A percentile compares a stretch with the other conserved stretches of the same genome.
Conservation (phyloP, 1,140 invertebrate genomes). For the Pseudomyrmex dendroicus region DNA sequence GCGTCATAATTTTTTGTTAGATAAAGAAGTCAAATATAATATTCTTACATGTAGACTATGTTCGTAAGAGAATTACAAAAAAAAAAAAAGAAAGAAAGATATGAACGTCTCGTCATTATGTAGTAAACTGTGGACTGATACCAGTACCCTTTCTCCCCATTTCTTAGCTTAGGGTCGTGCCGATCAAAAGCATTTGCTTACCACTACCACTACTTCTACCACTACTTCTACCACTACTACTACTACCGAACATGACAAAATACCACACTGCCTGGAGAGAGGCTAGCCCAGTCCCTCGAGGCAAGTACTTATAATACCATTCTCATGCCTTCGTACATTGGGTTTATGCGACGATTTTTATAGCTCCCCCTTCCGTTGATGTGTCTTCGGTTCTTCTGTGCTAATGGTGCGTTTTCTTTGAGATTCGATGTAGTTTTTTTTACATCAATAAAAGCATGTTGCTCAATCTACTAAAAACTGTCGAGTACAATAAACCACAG, state of each 20-base stretch:
- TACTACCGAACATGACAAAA: conserved; percentile 86
- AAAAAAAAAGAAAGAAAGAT: conserved; percentile 68
- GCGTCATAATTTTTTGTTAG: conserved; percentile 58
- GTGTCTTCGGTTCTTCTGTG: conserved; percentile 71
- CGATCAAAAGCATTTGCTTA: conserved; percentile 85
- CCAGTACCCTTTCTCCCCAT: conserved; percentile 85
- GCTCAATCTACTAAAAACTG: conserved; percentile 59
- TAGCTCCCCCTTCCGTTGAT: conserved; percentile 75
- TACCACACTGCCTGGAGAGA: conserved; percentile 85
- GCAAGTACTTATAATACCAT: conserved; percentile 84
- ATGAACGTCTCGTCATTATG: conserved; percentile 72
- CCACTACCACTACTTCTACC: conserved; percentile 84
- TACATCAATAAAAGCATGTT: conserved; percentile 76
- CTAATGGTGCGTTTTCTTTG: conserved; percentile 69
- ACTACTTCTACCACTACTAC: conserved; percentile 84
- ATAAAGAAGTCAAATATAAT: conserved; percentile 66
- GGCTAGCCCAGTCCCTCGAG: conserved; percentile 85
- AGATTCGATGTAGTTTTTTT: conserved; percentile 63
- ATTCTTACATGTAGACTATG: conserved; percentile 64
- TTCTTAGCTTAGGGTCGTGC: conserved; percentile 86
- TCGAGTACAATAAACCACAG: background rate
- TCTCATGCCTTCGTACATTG: conserved; percentile 79
- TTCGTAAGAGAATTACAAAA: conserved; percentile 22
- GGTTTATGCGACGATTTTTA: conserved; percentile 80
- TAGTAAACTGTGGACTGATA: conserved; percentile 83